phyloP scores from a whole-genome alignment of 2,888 invertebrate species.

The Eubasilissa splendida region DNA sequence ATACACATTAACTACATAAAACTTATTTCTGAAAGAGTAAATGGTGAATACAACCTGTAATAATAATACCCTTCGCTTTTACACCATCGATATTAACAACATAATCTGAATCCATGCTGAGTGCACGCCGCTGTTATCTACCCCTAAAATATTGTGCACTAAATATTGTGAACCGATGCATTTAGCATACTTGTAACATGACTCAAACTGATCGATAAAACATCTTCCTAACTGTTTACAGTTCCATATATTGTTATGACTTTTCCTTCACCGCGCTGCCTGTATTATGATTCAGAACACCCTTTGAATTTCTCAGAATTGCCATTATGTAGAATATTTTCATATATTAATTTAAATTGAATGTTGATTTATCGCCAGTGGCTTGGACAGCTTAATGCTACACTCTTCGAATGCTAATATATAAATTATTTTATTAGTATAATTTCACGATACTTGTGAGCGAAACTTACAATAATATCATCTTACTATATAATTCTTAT shows the following conservation, averaged over 20 bases:
- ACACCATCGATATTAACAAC: too few species aligned
- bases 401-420: background rate
- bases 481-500: too few species aligned
- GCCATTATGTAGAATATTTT: background rate
- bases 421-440: background rate
- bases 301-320: slow-evolving; percentile 10
- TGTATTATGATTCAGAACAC: background rate
- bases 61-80: too few species aligned
- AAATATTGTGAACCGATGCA: too few species aligned
- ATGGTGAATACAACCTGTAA: too few species aligned
- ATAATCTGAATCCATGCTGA: too few species aligned
- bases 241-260: slow-evolving; percentile 1
- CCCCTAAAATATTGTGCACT: too few species aligned
- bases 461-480: too few species aligned
- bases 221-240: slow-evolving; percentile 16
- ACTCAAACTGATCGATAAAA: slow-evolving; percentile 9
- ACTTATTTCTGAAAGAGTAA: too few species aligned
- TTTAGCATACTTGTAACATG: too few species aligned
- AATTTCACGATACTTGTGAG: background rate
- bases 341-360: background rate
- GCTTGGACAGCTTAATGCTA: background rate
- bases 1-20: too few species aligned
- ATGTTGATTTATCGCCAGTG: slow-evolving; percentile 3
- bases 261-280: slow-evolving; percentile 4
- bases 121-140: too few species aligned